Evolutionary conservation across 1,140 invertebrate species (phyloP).

Genomic region (Sitobion miscanthi): DNA sequence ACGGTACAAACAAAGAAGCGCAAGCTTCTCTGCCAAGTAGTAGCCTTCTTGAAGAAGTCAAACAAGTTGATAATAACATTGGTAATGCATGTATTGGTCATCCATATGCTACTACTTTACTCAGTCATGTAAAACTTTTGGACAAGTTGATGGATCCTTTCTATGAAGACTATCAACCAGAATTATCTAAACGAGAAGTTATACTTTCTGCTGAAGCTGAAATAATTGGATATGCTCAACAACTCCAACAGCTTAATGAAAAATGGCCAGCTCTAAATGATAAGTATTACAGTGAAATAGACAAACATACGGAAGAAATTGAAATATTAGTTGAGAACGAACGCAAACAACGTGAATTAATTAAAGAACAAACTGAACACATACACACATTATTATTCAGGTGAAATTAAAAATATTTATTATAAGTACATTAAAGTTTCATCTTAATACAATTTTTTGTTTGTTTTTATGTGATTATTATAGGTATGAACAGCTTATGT

Average conservation of each 20-base stretch:
- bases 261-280: conserved; percentile 43
- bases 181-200: conserved; percentile 48
- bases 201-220: conserved; percentile 43
- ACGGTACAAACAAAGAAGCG: background rate
- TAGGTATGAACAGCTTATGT: conserved; percentile 50
- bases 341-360: conserved; percentile 22
- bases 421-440: background rate
- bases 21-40: background rate
- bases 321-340: conserved; percentile 34
- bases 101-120: conserved; percentile 37
- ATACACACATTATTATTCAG: conserved; percentile 39
- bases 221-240: conserved; percentile 16
- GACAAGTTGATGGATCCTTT: conserved; percentile 52
- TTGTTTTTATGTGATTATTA: background rate
- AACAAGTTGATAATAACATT: conserved; percentile 25
- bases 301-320: conserved; percentile 51
- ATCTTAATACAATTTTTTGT: background rate
- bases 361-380: conserved; percentile 46
- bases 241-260: background rate
- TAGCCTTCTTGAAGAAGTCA: conserved; percentile 32
- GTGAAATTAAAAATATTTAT: conserved; percentile 25
- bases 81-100: conserved; percentile 55
- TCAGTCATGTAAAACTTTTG: conserved; percentile 44
- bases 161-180: conserved; percentile 43
- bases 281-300: conserved; percentile 46